Evolutionary conservation across 2,888 invertebrate genomes (phyloP), one percentile per base, ranked within the genome.

Genomic region (Agrotis exclamationis): DNA sequence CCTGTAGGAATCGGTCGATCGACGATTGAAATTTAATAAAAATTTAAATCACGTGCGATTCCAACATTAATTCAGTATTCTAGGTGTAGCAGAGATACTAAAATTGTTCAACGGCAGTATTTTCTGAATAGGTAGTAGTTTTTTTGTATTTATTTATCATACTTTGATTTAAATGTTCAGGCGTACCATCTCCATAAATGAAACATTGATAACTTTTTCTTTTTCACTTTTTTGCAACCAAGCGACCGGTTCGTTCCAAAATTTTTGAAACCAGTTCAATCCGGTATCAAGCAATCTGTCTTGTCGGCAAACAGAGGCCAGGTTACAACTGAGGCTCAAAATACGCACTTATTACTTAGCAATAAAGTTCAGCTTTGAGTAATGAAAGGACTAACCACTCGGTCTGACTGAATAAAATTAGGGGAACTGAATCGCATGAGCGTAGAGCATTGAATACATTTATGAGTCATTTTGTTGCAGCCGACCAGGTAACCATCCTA

Each of bases 201-300:
- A 33, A 22, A 20, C n/a, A 44, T n/a, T 44, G 13, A 39, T 2
- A 39, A 20, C 33, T 47, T 56, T 22, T 22, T 50, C 13, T 53
- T 77, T 73, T 51, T 72, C 75, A 44, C 24, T 33, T 60, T 77
- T 80, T 75, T 70, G 70, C 63, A 54, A 51, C 64, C 63, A 44
- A 64, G 47, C 71, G 62, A 85, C 84, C 75, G 77, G 85, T 85
- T 79, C 51, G 64, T 50, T 73, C 80, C 67, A 70, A 82, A 82
- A 76, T 63, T 70, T 80, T 76, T 24, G 63, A 76, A 86, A 87
- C 86, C 82, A 75, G 86, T 86, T 85, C 64, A 75, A 83, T 85
- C 80, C 87, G 69, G 84, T 85, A 82, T 73, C 67, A 57, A 71
- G 80, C 80, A 84, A 76, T 82, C 74, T 71, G 60, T 80, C 68